Evolutionary conservation across 1,140 invertebrate species (phyloP).

Genomic region (Kradibia gibbosae): DNA sequence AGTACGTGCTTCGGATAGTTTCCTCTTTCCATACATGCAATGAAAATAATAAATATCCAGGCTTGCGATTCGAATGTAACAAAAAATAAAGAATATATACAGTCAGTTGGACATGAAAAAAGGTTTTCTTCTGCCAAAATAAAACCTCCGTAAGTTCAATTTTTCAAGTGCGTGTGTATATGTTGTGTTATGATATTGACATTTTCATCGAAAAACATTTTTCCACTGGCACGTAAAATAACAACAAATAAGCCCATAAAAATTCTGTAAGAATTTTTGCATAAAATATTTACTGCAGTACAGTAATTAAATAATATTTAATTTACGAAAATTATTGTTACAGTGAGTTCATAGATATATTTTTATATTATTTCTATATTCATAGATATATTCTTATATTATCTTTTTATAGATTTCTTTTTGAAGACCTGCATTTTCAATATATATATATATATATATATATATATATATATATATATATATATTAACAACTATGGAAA

Average conservation of each 20-base stretch:
- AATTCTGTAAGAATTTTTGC: neutral
- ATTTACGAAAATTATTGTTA: too few species aligned
- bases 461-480: too few species aligned
- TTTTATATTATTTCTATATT: too few species aligned
- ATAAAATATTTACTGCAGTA: too few species aligned
- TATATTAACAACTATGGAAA: too few species aligned
- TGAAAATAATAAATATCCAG: slow-evolving; percentile 47
- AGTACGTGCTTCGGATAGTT: slow-evolving; percentile 21
- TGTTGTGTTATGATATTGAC: neutral
- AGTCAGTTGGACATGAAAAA: neutral
- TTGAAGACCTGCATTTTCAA: too few species aligned
- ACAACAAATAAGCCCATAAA: neutral
- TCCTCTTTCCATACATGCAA: neutral
- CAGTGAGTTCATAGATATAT: too few species aligned
- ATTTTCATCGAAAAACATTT: neutral
- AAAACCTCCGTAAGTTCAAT: neutral
- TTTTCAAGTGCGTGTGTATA: neutral
- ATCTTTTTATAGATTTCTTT: too few species aligned
- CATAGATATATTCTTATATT: too few species aligned
- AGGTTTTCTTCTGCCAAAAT: neutral
- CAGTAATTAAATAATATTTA: too few species aligned
- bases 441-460: too few species aligned
- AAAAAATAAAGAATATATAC: slow-evolving; percentile 4
- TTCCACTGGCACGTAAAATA: neutral
- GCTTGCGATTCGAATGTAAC: neutral